Conservation (phyloP, 1,140 invertebrate species). For the Nebria ingens region DNA sequence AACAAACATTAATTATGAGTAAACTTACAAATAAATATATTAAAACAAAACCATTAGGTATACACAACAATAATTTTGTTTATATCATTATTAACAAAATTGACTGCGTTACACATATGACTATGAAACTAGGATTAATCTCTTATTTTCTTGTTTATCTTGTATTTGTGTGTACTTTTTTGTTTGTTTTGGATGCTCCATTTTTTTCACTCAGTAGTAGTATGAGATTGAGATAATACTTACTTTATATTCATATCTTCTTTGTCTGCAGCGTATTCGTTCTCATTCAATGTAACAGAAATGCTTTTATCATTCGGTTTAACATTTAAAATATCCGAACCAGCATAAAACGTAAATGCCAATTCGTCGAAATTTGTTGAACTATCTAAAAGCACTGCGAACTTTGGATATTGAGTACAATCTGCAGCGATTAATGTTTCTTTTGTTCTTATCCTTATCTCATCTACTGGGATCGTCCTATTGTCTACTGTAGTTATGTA, state of each 20-base stretch:
- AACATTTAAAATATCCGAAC: neutral
- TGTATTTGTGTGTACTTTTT: no score
- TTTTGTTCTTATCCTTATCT: conserved; percentile 16
- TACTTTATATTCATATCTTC: neutral
- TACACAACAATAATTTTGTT: conserved; percentile 1
- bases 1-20: neutral
- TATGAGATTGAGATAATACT: no score
- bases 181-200: no score
- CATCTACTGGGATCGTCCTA: conserved; percentile 19
- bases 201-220: no score
- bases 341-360: conserved; percentile 1
- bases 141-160: no score
- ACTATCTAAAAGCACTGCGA: conserved; percentile 24
- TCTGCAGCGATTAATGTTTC: conserved; percentile 23
- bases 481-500: conserved; percentile 26
- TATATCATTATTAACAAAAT: no score
- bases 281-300: conserved; percentile 15
- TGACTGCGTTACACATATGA: no score
- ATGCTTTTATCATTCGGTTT: conserved; percentile 1
- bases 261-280: conserved; percentile 4
- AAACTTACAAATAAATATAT: neutral
- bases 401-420: conserved; percentile 21
- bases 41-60: no score
- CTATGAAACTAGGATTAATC: no score
- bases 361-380: conserved; percentile 10